phyloP scores from a whole-genome alignment of 1,140 invertebrate genomes.

The Drosophila repletoides region DNA sequence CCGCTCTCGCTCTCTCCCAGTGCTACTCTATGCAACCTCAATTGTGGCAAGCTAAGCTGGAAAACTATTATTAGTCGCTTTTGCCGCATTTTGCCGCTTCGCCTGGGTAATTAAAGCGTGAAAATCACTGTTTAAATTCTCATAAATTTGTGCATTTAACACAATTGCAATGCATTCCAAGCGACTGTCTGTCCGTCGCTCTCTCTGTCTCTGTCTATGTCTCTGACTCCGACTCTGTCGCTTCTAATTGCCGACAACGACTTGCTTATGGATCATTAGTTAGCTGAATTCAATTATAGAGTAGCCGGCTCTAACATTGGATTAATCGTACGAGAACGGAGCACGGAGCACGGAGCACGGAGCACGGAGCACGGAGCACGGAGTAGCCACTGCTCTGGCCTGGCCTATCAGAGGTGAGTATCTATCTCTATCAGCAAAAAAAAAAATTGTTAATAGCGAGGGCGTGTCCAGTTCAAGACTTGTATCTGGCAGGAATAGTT shows the following conservation, averaged over 20 bases:
- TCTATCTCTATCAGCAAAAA: neutral
- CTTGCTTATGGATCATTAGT: constrained; percentile 51
- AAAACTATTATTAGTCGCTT: constrained; percentile 67
- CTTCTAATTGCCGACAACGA: constrained; percentile 42
- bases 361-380: too few species aligned
- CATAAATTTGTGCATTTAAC: constrained; percentile 81
- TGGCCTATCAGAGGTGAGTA: too few species aligned
- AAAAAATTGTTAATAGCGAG: constrained; percentile 49
- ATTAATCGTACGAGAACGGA: too few species aligned
- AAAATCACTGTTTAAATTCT: constrained; percentile 82
- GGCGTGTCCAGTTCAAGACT: constrained; percentile 44
- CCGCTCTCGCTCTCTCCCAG: too few species aligned
- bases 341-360: too few species aligned
- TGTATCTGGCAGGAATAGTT: neutral
- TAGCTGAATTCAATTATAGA: constrained; percentile 71
- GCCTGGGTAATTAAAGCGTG: constrained; percentile 80
- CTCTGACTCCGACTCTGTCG: constrained; percentile 9
- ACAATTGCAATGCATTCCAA: constrained; percentile 49
- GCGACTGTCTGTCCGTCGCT: constrained; percentile 13
- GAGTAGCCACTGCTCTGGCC: too few species aligned
- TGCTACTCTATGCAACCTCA: constrained; percentile 8
- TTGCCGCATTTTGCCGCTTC: constrained; percentile 8
- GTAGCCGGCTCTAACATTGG: constrained; percentile 40
- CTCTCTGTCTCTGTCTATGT: neutral
- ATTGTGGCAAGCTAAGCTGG: constrained; percentile 18